These are phyloP conservation scores for Sebastes minor DNA, from an alignment of 2,797 vertebrate species.

Conservation along the genomic window DNA sequence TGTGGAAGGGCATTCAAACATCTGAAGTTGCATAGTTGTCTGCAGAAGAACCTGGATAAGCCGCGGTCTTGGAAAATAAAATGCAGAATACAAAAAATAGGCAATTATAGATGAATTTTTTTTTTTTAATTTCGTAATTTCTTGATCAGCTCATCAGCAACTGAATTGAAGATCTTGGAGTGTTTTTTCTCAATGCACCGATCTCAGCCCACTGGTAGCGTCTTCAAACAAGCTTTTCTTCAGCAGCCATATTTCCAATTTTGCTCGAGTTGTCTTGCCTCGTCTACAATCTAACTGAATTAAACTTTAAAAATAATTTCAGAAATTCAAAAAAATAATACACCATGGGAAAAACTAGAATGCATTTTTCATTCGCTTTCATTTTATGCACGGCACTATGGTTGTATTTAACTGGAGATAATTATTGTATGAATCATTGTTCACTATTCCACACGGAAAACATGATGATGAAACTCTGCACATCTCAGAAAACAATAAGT, in stretches of 20 bases:
- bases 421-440: neutral
- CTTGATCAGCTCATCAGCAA: neutral
- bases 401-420: neutral
- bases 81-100: neutral
- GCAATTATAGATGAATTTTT: neutral
- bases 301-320: neutral
- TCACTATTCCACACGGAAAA: neutral
- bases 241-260: neutral
- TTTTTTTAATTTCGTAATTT: neutral
- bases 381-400: neutral
- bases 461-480: neutral
- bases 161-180: neutral
- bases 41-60: neutral
- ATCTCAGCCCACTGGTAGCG: neutral
- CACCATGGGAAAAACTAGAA: neutral
- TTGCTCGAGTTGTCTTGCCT: neutral
- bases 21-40: neutral
- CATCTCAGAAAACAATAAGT: neutral
- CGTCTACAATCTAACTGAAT: neutral
- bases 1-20: neutral
- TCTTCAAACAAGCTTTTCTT: neutral
- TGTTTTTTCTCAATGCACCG: neutral
- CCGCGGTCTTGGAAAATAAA: neutral
- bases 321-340: neutral
- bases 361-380: neutral